Base-by-base conservation (phyloP, 2,888 invertebrate genomes). In the Noctua fimbriata region DNA sequence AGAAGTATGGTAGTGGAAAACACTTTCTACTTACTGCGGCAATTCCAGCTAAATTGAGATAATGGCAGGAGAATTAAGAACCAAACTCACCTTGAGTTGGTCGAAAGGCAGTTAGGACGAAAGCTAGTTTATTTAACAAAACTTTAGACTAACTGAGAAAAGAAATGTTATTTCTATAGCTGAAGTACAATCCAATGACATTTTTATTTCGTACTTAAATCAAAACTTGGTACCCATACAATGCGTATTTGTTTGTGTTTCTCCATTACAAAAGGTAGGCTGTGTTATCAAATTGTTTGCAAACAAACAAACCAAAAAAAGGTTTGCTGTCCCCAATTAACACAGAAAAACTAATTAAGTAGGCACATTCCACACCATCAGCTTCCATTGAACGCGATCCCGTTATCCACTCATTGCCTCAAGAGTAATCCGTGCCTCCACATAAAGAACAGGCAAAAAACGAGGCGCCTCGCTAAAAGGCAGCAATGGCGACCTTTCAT, bases 401-500 rank as follows among this genome's bases (percentile, higher is more conserved):
- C 74, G 44, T 67, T 73, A 58, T 60, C 72, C 76, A 71, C 85
- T 85, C 85, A 85, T 85, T 85, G 80, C 76, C 76, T 75, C 79
- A n/a, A 79, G 74, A 69, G 73, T 82, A 83, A 73, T 85, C 85
- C 89, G 88, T 89, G 89, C 87, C 83, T 49, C 70, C 77, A 87
- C 87, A 89, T 88, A 89, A 88, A 87, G 76, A 73, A 83, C 83
- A 63, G 78, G 81, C 73, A 86, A 88, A 88, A 88, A 89, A 82
- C 81, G 74, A 69, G 81, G 81, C 70, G 36, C 75, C 79, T 79
- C 77, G 83, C 84, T 88, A 88, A 87, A 85, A 79, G 77, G 82
- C 84, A 79, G 84, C 85, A 82, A 89, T 89, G 87, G 85, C 72
- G 84, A 88, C 87, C 88, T 86, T 89, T 91, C 88, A 84, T 90